Base-by-base conservation (phyloP, 1,140 invertebrate species). In the Eubasilissa regina region DNA sequence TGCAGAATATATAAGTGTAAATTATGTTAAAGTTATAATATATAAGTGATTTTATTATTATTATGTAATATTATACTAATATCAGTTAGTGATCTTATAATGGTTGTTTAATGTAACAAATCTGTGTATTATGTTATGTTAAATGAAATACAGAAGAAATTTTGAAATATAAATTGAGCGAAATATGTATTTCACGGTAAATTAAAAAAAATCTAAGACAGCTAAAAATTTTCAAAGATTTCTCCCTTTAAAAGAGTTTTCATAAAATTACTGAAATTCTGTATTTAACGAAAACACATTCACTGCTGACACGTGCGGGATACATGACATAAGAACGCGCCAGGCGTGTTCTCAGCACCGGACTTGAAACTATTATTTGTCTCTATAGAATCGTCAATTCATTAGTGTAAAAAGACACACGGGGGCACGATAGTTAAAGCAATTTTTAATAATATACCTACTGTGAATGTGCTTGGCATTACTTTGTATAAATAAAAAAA, bases 31-130 rank as follows among this genome's bases (percentile, higher is more conserved):
- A 58, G 76, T 81, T 81, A 79, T 81, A 53, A 81, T 79, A 72
- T 78, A 75, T 81, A 76, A 81, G 76, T 79, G 80, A 81, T 81
- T 81, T n/a, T 81, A 81, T 81, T 80, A 81, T 77, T 47, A 81
- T 77, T 78, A 81, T 81, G 75, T 62, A 62, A 25, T 62, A 62
- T 62, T 21, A 21, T 62, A 62, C 21, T 62, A 62, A 64, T 64
- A 58, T 64, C 19, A 64, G 25, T 64, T 25, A 58, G 55, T 21
- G 17, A 58, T 58, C 17, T 10, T 7, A 8, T 58, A 58, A 58
- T 58, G 55, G 15, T 21, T 58, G 55, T 58, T 58, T 58, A 58
- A 58, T 15, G 17, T 12, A 58, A 13, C 55, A 6, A 58, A 58
- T 58, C 1, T 25, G 60, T 64, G 35, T 25, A 64, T 64, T 25